Percentiles rank a stretch among this genome's conserved stretches.
These are phyloP conservation scores for cat (Felis catus) DNA, from an alignment of 2,113 vertebrate genomes.

Conservation along the genomic window F.catus_Fca126_mat1.0 CM031413.1:124052501-124053000, in stretches of 20 bases:
- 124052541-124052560: not conserved
- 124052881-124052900: not conserved
- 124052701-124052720: not conserved
- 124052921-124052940: not conserved
- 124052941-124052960: not conserved
- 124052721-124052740: not conserved
- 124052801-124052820: not conserved
- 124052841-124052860: not conserved
- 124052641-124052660: not conserved
- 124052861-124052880: not conserved
- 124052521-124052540: not conserved
- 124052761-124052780: not conserved
- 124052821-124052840: not conserved
- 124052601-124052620: not conserved
- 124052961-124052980: not conserved
- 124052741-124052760: not conserved
- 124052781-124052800: not conserved
- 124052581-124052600: not conserved
- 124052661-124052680: not conserved
- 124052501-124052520: not conserved
- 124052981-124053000: not conserved
- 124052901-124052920: not conserved
- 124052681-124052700: not conserved
- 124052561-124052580: not conserved
- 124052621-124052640: not conserved